phyloP scores from a whole-genome alignment of 1,140 invertebrate genomes.

The Drosophila subpulchrella region DNA sequence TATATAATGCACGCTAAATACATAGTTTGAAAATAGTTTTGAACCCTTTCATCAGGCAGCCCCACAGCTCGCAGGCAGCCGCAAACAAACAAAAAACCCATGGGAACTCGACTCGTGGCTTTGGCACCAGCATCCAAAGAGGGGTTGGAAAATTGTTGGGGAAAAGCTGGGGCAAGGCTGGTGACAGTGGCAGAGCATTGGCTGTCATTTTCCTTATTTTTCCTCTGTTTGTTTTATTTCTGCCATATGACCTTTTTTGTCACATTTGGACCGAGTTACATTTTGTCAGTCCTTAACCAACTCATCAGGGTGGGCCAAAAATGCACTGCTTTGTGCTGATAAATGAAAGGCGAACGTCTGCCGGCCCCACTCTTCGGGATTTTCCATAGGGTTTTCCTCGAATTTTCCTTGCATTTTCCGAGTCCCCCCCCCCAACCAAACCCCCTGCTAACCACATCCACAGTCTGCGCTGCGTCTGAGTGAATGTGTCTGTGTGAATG shows the following conservation, averaged over 20 bases:
- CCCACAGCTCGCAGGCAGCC: slow-evolving; percentile 34
- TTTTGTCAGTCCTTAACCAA: slow-evolving; percentile 60
- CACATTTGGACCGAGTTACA: slow-evolving; percentile 55
- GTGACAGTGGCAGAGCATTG: slow-evolving; percentile 50
- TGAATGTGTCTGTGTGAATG: slow-evolving; percentile 39
- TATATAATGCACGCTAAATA: slow-evolving; percentile 78
- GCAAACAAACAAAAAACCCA: slow-evolving; percentile 74
- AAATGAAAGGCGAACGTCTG: slow-evolving; percentile 36
- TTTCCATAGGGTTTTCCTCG: slow-evolving; percentile 6
- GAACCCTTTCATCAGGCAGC: slow-evolving; percentile 75
- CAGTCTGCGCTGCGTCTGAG: slow-evolving; percentile 28
- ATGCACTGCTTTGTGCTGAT: slow-evolving; percentile 62
- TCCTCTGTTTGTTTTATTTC: slow-evolving; percentile 69
- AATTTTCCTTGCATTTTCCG: neutral
- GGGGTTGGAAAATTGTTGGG: neutral
- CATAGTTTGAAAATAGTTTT: slow-evolving; percentile 82
- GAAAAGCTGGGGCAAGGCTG: neutral
- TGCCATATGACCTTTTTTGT: slow-evolving; percentile 62
- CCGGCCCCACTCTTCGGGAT: neutral
- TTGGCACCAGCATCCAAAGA: slow-evolving; percentile 29
- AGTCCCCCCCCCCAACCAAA: neutral
- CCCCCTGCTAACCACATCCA: slow-evolving; percentile 10
- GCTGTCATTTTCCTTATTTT: slow-evolving; percentile 65
- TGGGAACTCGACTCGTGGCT: slow-evolving; percentile 76
- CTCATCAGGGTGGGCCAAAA: slow-evolving; percentile 35